Evolutionary conservation across 2,888 invertebrate genomes (phyloP).

Genomic region (Thera britannica): DNA sequence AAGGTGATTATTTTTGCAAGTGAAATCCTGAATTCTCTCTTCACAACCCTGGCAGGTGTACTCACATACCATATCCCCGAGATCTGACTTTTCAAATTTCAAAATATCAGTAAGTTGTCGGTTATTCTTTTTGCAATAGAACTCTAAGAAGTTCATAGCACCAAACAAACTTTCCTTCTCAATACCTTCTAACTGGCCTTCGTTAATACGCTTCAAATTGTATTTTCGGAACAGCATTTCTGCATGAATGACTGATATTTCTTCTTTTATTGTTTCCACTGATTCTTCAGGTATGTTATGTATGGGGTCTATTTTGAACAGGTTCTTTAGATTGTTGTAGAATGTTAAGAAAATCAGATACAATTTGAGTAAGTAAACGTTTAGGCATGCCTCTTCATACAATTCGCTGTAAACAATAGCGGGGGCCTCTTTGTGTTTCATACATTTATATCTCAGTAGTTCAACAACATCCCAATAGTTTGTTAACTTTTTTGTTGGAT

Average conservation of each 20-base stretch:
- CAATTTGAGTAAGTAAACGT: slow-evolving; percentile 66
- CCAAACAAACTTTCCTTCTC: slow-evolving; percentile 57
- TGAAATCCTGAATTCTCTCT: slow-evolving; percentile 56
- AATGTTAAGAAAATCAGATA: slow-evolving; percentile 60
- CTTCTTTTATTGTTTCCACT: slow-evolving; percentile 59
- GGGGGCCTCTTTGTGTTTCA: slow-evolving; percentile 63
- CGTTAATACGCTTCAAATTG: slow-evolving; percentile 43
- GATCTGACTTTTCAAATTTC: slow-evolving; percentile 43
- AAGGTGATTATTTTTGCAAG: slow-evolving; percentile 62
- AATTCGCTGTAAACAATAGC: slow-evolving; percentile 53
- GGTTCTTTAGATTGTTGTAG: slow-evolving; percentile 52
- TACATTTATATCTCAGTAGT: slow-evolving; percentile 59
- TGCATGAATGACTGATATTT: slow-evolving; percentile 62
- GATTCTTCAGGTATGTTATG: slow-evolving; percentile 58
- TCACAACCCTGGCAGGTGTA: slow-evolving; percentile 72
- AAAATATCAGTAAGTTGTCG: slow-evolving; percentile 45
- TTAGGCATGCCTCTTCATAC: slow-evolving; percentile 49
- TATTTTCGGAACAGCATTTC: slow-evolving; percentile 48
- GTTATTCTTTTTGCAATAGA: slow-evolving; percentile 60
- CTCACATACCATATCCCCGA: slow-evolving; percentile 38
- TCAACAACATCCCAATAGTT: slow-evolving; percentile 69
- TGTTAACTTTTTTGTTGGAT: slow-evolving; percentile 59
- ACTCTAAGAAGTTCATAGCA: slow-evolving; percentile 59
- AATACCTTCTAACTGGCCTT: slow-evolving; percentile 43
- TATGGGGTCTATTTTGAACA: slow-evolving; percentile 45